A percentile compares a stretch with the other conserved stretches of the same genome.
These are phyloP conservation scores for Actinia tenebrosa DNA, from an alignment of 64 coral and sea anemone species.

Conservation along the genomic window DNA sequence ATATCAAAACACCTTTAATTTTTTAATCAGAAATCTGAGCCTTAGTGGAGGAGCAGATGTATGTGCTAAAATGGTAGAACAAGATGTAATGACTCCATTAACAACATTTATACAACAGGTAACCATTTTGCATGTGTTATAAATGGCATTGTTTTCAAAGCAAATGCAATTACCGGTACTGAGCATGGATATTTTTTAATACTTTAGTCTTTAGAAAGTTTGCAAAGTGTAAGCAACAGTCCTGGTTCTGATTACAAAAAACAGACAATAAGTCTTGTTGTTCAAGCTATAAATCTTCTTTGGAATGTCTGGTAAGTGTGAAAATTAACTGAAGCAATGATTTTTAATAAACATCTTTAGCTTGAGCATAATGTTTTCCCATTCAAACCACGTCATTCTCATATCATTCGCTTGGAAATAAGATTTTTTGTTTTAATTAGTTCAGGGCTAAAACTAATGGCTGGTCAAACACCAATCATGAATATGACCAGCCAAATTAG, in stretches of 20 bases:
- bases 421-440: too few species aligned
- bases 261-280: constrained; percentile 54
- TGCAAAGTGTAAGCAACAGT: constrained; percentile 27
- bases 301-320: constrained; percentile 85
- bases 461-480: too few species aligned
- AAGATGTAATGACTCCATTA: constrained; percentile 95
- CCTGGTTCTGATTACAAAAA: constrained; percentile 36
- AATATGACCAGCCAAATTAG: too few species aligned
- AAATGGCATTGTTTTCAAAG: too few species aligned
- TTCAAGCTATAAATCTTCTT: constrained; percentile 73
- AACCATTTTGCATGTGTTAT: not conserved
- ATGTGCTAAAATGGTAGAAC: constrained; percentile 83
- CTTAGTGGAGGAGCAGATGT: constrained; percentile 67
- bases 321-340: not conserved
- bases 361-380: too few species aligned
- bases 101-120: constrained; percentile 72
- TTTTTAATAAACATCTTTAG: too few species aligned
- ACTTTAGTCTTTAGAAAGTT: constrained; percentile 50
- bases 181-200: not conserved
- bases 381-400: too few species aligned
- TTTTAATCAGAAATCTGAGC: constrained; percentile 75
- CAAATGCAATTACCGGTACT: too few species aligned
- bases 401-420: too few species aligned
- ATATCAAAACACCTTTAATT: not conserved
- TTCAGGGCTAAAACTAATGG: too few species aligned